Base-by-base conservation (phyloP, 2,797 vertebrate species). In the Percopsis omiscomaycus region DNA sequence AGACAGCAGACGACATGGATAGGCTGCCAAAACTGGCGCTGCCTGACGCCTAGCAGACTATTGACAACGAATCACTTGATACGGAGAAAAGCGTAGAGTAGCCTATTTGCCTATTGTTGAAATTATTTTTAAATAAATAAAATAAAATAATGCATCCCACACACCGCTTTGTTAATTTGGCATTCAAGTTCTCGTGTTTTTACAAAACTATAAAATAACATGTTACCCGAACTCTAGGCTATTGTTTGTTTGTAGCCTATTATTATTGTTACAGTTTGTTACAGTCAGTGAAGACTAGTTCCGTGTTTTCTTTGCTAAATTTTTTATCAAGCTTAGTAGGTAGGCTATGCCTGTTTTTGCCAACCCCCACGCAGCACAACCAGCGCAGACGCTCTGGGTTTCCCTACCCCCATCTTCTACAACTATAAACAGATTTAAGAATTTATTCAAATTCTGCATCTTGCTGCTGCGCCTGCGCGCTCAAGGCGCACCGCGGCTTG, bases 401-500 rank as follows among this genome's bases (percentile, higher is more conserved):
- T 22, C 64, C 66, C 69, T 66, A 64, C 61, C 56, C 66, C 62
- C 65, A 68, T 67, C 84, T 82, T 37, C 74, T 66, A 66, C 79
- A 84, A 81, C 80, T 80, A 82, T 71, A 78, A 85, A 83, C 80
- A 82, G 66, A 84, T 86, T 87, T 83, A 75, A 75, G 71, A 81
- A 86, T 81, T 77, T 69, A 88, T 84, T 88, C 66, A 67, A 69
- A 81, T 78, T 70, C 67, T 75, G 64, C 55, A 64, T 73, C 48
- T 53, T 55, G 69, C 61, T 75, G 66, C 69, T 83, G 89, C 89
- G 85, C 89, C 89, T 73, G 86, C 86, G 90, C 86, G 75, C 28
- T 59, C 56, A 64, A 55, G 75, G 88, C 84, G 81, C 73, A 79
- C 82, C 68, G 54, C 57, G 32, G 53, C 73, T 82, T 54, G 66